A percentile compares a stretch with the other conserved stretches of the same genome.
Evolutionary conservation across 92 coral and sea anemone species (phyloP).

Genomic region (Actinernus sp.): DNA sequence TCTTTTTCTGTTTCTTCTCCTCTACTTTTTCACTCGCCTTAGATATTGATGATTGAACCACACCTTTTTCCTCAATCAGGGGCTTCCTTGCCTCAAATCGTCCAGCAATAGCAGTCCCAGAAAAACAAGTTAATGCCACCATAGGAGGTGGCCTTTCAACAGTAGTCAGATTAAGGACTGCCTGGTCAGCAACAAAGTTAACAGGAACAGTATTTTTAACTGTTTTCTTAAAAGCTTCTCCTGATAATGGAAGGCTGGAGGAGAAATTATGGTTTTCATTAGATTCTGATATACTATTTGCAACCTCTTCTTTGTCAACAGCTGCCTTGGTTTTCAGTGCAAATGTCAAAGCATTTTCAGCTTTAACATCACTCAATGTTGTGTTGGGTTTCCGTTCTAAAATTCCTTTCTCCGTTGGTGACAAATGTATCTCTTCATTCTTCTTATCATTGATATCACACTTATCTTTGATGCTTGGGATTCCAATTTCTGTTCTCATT

Average conservation of each 20-base stretch:
- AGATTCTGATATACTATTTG: no score
- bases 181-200: constrained; percentile 68
- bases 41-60: no score
- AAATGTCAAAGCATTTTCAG: no score
- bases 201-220: constrained; percentile 22
- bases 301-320: no score
- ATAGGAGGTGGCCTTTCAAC: constrained; percentile 36
- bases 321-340: no score
- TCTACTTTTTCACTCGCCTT: no score
- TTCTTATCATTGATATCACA: not conserved
- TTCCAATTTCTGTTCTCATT: no score
- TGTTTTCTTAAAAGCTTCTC: constrained; percentile 10
- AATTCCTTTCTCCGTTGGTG: no score
- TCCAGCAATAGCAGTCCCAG: not conserved
- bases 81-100: constrained; percentile 4
- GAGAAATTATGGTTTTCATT: no score
- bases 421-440: not conserved
- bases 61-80: not conserved
- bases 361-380: no score
- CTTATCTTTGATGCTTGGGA: not conserved
- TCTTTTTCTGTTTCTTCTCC: constrained; percentile 30
- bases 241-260: no score
- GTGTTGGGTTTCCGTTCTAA: no score
- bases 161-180: constrained; percentile 30
- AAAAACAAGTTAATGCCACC: constrained; percentile 5